Conservation (phyloP, 2,113 vertebrate species). For the Fregetta grallaria region DNA sequence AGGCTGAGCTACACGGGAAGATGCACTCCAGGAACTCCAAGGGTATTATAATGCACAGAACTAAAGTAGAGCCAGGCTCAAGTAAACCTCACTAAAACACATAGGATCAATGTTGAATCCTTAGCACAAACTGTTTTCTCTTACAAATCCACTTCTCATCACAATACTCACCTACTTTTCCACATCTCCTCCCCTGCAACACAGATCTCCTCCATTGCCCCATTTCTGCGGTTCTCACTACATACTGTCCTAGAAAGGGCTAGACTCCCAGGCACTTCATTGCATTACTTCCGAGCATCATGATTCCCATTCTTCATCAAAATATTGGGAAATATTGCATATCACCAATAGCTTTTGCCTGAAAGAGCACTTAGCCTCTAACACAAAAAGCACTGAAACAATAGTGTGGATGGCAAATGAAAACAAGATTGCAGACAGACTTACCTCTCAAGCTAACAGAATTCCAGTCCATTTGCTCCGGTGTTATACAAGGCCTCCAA, state of each 20-base stretch:
- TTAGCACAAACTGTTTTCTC: not conserved
- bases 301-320: not conserved
- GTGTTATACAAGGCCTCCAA: not conserved
- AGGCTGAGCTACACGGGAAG: not conserved
- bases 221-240: not conserved
- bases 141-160: not conserved
- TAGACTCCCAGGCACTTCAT: not conserved
- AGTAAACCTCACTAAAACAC: not conserved
- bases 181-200: not conserved
- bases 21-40: not conserved
- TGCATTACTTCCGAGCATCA: not conserved
- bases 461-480: not conserved
- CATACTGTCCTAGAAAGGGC: not conserved
- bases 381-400: not conserved
- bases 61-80: not conserved
- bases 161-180: not conserved
- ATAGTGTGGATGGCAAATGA: rapidly evolving
- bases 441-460: not conserved
- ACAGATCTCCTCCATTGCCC: not conserved
- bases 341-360: not conserved
- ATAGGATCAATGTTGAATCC: not conserved
- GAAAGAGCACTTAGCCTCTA: not conserved
- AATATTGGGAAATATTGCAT: not conserved
- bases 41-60: not conserved
- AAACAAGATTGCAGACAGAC: not conserved